phyloP scores from a whole-genome alignment of 2,797 vertebrate species.

The Coracias cyanogaster region DNA sequence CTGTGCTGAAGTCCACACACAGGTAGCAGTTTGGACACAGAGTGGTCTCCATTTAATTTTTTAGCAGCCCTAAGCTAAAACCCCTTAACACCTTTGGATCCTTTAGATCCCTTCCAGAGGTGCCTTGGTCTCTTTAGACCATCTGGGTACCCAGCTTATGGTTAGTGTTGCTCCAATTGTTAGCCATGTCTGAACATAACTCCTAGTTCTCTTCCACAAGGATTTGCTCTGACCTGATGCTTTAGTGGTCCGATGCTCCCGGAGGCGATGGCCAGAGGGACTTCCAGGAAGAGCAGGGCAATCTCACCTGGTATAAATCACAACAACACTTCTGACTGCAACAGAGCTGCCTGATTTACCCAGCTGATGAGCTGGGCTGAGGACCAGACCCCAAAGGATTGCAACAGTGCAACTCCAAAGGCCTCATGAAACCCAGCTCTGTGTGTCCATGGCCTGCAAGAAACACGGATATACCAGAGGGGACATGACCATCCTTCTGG shows the following conservation, averaged over 20 bases:
- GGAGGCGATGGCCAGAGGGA: neutral
- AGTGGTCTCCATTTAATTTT: neutral
- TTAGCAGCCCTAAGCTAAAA: neutral
- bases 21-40: neutral
- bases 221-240: neutral
- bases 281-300: neutral
- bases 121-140: neutral
- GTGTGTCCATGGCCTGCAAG: rapidly evolving
- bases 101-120: neutral
- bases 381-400: neutral
- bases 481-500: neutral
- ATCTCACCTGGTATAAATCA: rapidly evolving
- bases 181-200: neutral
- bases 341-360: neutral
- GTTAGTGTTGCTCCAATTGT: neutral
- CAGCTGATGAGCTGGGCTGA: neutral
- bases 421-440: neutral
- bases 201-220: neutral
- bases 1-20: neutral
- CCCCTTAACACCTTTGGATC: neutral
- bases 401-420: no score
- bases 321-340: neutral
- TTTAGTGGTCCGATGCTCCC: neutral
- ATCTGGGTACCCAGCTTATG: neutral
- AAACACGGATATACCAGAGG: neutral